Conservation (phyloP, 2,797 vertebrate genomes). For the Scleropages formosus region DNA sequence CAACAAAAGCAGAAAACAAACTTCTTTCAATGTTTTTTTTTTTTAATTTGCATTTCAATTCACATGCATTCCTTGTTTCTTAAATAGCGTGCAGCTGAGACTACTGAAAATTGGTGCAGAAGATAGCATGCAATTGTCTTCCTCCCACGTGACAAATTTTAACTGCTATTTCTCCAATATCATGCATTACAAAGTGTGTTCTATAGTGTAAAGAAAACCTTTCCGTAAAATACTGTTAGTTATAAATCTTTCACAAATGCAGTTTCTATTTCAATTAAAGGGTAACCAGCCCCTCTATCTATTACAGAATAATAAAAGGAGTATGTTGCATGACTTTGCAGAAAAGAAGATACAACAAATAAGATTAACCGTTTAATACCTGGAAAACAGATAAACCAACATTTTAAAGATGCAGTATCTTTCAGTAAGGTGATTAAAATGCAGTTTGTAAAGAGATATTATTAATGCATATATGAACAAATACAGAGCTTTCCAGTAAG, state of each 20-base stretch:
- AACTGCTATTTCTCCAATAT: not conserved
- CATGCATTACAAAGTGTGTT: conserved; percentile 31
- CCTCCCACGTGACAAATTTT: conserved; percentile 3
- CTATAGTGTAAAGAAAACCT: not conserved
- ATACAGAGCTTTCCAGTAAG: too few relatives aligned
- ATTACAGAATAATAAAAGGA: conserved; percentile 9
- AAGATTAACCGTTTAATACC: conserved; percentile 60
- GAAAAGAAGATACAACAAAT: conserved; percentile 46
- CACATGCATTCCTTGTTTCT: conserved; percentile 69
- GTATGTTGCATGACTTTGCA: conserved; percentile 46
- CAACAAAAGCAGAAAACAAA: conserved; percentile 86
- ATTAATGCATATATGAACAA: too few relatives aligned
- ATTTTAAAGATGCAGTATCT: conserved; percentile 87
- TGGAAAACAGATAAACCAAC: conserved; percentile 62
- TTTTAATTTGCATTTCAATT: conserved; percentile 67
- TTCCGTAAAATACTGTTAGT: not conserved
- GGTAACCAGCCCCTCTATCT: conserved; percentile 1
- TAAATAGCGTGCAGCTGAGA: conserved; percentile 70
- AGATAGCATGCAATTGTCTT: conserved; percentile 66
- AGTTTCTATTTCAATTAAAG: conserved; percentile 2
- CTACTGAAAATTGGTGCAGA: conserved; percentile 46
- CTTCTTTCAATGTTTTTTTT: conserved; percentile 43
- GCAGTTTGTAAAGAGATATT: not conserved
- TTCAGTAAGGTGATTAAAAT: conserved; percentile 44
- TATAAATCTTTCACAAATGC: not conserved